A percentile compares a stretch with the other conserved stretches of the same genome.
phyloP scores from a whole-genome alignment of 2,113 vertebrate species.

The Chaetodon auriga region DNA sequence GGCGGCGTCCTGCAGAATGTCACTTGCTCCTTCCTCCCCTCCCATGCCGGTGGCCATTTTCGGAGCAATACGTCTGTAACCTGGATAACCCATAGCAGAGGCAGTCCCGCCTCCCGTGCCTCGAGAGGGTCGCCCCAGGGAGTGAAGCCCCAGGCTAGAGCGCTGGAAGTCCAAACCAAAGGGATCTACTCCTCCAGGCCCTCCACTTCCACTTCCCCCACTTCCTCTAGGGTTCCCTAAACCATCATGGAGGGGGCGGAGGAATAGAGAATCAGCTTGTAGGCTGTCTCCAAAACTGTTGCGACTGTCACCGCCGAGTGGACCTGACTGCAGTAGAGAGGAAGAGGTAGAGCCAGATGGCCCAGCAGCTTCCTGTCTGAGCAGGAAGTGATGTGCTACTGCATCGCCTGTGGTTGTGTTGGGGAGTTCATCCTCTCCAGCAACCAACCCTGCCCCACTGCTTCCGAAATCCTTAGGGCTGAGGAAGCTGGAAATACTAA shows the following conservation, averaged over 20 bases:
- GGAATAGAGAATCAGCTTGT: constrained; percentile 89
- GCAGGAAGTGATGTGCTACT: constrained; percentile 86
- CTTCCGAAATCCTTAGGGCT: constrained; percentile 85
- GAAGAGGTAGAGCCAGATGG: constrained; percentile 82
- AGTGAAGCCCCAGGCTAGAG: constrained; percentile 90
- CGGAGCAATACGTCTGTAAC: constrained; percentile 95
- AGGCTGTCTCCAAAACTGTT: constrained; percentile 83
- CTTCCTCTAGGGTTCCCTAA: constrained; percentile 78
- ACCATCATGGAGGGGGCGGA: constrained; percentile 89
- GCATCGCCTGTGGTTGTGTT: constrained; percentile 93
- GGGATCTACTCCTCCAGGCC: constrained; percentile 82
- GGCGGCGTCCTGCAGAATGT: constrained; percentile 87
- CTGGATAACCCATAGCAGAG: constrained; percentile 82
- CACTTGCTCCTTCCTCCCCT: constrained; percentile 85
- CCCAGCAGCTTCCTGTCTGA: constrained; percentile 85
- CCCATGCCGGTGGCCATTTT: constrained; percentile 85
- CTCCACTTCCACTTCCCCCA: constrained; percentile 75
- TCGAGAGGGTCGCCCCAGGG: constrained; percentile 86
- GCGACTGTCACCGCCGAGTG: constrained; percentile 73
- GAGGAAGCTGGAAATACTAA: constrained; percentile 92
- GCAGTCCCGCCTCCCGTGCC: constrained; percentile 77
- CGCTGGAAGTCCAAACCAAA: constrained; percentile 92
- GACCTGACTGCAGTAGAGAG: constrained; percentile 80
- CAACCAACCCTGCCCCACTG: constrained; percentile 72
- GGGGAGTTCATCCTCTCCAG: constrained; percentile 88